These are phyloP conservation scores for Drosophila differens DNA, from an alignment of 2,888 invertebrate genomes.

Conservation along the genomic window DNA sequence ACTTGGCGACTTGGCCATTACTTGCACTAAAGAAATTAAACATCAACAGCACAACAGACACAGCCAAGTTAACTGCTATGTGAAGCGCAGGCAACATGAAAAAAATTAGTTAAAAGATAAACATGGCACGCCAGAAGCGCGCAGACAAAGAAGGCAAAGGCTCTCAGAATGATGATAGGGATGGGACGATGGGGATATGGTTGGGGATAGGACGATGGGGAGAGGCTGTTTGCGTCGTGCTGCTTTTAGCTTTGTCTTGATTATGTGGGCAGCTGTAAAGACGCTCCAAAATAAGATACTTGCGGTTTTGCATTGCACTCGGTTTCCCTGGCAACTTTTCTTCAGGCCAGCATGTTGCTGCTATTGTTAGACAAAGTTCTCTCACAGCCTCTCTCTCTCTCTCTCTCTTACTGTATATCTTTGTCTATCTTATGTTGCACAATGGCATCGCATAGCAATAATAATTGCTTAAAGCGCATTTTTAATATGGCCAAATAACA, in stretches of 20 bases:
- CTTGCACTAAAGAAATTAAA: slow-evolving; percentile 77
- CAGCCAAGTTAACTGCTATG: slow-evolving; percentile 68
- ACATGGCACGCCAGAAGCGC: slow-evolving; percentile 75
- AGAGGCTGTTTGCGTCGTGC: slow-evolving; percentile 45
- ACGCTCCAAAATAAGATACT: slow-evolving; percentile 73
- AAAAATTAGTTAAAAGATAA: slow-evolving; percentile 82
- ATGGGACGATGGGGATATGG: background rate
- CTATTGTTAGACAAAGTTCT: slow-evolving; percentile 40
- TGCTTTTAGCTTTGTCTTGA: slow-evolving; percentile 75
- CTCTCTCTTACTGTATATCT: background rate
- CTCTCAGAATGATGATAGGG: slow-evolving; percentile 12
- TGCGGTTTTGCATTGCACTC: slow-evolving; percentile 49
- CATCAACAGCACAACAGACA: slow-evolving; percentile 49
- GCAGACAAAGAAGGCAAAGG: slow-evolving; percentile 66
- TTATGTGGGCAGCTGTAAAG: slow-evolving; percentile 68
- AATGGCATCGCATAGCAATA: slow-evolving; percentile 68
- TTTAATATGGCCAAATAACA: slow-evolving; percentile 71
- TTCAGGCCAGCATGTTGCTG: slow-evolving; percentile 19
- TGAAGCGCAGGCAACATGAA: slow-evolving; percentile 66
- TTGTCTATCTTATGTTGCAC: slow-evolving; percentile 54
- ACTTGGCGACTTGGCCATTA: slow-evolving; percentile 78
- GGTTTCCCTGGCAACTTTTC: slow-evolving; percentile 55
- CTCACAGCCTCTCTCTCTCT: slow-evolving; percentile 1
- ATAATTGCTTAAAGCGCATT: slow-evolving; percentile 77
- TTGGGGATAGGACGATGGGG: background rate